Percentiles rank a stretch among this genome's conserved stretches.
Evolutionary conservation across 2,797 vertebrate genomes (phyloP).

Genomic region (Bovichtus variegatus): DNA sequence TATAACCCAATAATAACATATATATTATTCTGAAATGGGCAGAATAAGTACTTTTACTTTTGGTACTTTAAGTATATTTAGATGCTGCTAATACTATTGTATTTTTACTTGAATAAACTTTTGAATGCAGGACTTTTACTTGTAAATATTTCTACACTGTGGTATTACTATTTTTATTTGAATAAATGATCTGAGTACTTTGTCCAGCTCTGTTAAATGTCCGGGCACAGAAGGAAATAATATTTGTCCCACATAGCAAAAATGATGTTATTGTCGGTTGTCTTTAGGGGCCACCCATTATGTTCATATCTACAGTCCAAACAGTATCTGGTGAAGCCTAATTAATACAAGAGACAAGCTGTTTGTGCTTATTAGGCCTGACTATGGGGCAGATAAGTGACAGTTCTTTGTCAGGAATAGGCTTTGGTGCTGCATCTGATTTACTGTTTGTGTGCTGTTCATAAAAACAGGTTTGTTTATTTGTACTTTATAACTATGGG

Average conservation of each 20-base stretch:
- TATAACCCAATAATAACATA: too few relatives aligned
- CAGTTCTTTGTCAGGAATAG: not conserved
- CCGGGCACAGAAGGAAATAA: not conserved
- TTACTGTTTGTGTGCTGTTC: constrained; percentile 4
- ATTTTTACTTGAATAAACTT: too few relatives aligned
- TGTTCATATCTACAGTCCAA: constrained; percentile 21
- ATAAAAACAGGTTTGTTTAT: not conserved
- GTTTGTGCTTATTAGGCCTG: not conserved
- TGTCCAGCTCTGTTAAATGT: too few relatives aligned
- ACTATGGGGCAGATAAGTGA: not conserved
- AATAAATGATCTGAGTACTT: too few relatives aligned
- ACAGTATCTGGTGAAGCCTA: constrained; percentile 19
- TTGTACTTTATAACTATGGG: not conserved
- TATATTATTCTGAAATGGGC: too few relatives aligned
- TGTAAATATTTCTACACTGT: too few relatives aligned
- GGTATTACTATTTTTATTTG: too few relatives aligned
- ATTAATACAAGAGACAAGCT: not conserved
- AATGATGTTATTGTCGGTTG: constrained; percentile 13
- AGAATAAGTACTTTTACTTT: too few relatives aligned
- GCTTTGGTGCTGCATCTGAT: not conserved
- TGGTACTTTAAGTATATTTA: too few relatives aligned
- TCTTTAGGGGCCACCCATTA: constrained; percentile 7
- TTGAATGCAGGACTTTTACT: too few relatives aligned
- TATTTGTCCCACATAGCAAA: constrained; percentile 33
- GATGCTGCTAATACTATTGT: too few relatives aligned